A percentile compares a stretch with the other conserved stretches of the same genome.
These are phyloP conservation scores for Zingel zingel DNA, from an alignment of 2,113 vertebrate species.

Conservation along the genomic window DNA sequence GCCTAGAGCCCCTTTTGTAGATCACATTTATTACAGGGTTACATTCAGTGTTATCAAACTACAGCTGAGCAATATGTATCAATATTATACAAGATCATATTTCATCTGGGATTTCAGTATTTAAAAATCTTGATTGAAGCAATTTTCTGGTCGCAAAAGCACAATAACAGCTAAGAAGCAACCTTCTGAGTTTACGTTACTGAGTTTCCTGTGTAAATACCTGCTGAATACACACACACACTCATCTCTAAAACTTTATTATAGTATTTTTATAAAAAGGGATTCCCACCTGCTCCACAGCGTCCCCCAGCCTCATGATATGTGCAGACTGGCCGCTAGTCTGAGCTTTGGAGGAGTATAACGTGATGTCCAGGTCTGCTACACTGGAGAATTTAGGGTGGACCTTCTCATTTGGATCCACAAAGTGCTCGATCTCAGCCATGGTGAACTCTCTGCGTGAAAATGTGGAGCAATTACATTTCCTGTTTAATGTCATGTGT, in stretches of 20 bases:
- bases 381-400: slow-evolving; percentile 94
- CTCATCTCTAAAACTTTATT: background rate
- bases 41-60: background rate
- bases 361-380: slow-evolving; percentile 89
- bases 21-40: background rate
- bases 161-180: no score
- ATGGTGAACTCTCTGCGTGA: slow-evolving; percentile 96
- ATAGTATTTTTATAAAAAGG: background rate
- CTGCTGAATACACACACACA: background rate
- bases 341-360: slow-evolving; percentile 97
- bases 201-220: background rate
- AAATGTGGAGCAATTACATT: background rate
- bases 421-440: slow-evolving; percentile 99
- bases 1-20: background rate
- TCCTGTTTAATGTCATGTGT: background rate
- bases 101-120: background rate
- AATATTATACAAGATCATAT: background rate
- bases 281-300: slow-evolving; percentile 92
- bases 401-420: slow-evolving; percentile 95
- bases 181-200: no score
- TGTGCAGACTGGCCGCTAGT: slow-evolving; percentile 95
- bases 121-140: background rate
- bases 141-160: no score
- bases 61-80: background rate
- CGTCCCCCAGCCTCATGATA: slow-evolving; percentile 92